A percentile compares a stretch with the other conserved stretches of the same genome.
Evolutionary conservation across 2,797 vertebrate species (phyloP).

Genomic region (Pseudocheirus occidentalis): DNA sequence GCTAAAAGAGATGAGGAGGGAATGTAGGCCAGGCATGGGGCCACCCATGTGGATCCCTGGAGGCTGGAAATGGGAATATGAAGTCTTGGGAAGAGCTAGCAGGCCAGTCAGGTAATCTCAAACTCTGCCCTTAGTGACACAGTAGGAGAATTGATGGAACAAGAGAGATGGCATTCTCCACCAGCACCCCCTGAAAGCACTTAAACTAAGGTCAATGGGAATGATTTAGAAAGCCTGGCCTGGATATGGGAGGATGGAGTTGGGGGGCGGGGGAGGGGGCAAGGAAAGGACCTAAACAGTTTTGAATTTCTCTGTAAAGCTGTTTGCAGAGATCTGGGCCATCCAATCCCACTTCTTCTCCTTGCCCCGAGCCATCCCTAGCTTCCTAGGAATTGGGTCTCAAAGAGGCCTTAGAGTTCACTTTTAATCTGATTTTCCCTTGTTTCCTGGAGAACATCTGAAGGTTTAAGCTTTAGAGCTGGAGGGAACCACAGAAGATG

Average conservation of each 20-base stretch:
- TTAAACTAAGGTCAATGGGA: not conserved
- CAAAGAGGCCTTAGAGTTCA: not conserved
- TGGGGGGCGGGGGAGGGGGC: too few species aligned
- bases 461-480: not conserved
- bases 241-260: not conserved
- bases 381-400: not conserved
- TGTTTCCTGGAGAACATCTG: not conserved
- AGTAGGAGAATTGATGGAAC: not conserved
- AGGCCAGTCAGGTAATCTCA: not conserved
- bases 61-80: not conserved
- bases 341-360: not conserved
- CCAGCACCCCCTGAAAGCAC: not conserved
- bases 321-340: not conserved
- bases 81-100: not conserved
- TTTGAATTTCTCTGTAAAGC: not conserved
- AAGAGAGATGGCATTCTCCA: not conserved
- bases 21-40: too few species aligned
- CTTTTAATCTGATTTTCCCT: not conserved
- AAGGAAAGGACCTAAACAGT: not conserved
- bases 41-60: not conserved
- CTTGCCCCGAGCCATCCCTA: not conserved
- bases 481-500: not conserved
- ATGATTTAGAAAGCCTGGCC: not conserved
- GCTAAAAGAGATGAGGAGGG: not conserved
- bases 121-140: not conserved